Conservation (phyloP, 2,888 invertebrate genomes). For the Thalpophila matura region DNA sequence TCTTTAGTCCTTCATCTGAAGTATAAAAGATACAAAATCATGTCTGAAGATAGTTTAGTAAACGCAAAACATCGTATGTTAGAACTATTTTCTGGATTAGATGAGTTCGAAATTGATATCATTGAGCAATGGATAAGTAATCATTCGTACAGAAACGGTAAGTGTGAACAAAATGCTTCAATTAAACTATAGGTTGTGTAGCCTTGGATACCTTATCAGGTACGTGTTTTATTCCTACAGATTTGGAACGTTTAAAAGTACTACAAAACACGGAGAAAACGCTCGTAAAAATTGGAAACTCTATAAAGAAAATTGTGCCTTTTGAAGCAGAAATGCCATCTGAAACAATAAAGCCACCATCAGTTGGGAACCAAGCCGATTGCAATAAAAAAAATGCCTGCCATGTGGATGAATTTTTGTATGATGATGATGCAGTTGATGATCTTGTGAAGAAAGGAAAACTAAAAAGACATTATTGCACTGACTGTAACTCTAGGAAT, state of each 20-base stretch:
- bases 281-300: constrained; percentile 77
- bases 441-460: constrained; percentile 77
- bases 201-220: too few species aligned
- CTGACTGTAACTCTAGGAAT: constrained; percentile 82
- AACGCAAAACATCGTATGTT: constrained; percentile 76
- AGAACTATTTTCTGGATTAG: constrained; percentile 76
- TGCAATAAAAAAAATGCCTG: constrained; percentile 88
- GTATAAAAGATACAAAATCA: constrained; percentile 34
- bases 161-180: background rate
- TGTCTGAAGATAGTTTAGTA: constrained; percentile 71
- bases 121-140: constrained; percentile 84
- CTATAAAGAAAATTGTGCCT: constrained; percentile 80
- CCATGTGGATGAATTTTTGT: constrained; percentile 93
- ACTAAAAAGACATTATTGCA: constrained; percentile 79
- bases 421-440: constrained; percentile 92
- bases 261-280: constrained; percentile 73
- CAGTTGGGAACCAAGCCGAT: constrained; percentile 87
- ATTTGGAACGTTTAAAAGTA: constrained; percentile 75
- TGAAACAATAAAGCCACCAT: constrained; percentile 82
- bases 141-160: constrained; percentile 81
- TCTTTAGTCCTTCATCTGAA: background rate
- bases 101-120: constrained; percentile 73
- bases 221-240: constrained; percentile 67
- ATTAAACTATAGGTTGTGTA: too few species aligned
- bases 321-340: constrained; percentile 82